phyloP scores from a whole-genome alignment of 1,140 invertebrate genomes.

The Ditylenchus dipsaci region DNA sequence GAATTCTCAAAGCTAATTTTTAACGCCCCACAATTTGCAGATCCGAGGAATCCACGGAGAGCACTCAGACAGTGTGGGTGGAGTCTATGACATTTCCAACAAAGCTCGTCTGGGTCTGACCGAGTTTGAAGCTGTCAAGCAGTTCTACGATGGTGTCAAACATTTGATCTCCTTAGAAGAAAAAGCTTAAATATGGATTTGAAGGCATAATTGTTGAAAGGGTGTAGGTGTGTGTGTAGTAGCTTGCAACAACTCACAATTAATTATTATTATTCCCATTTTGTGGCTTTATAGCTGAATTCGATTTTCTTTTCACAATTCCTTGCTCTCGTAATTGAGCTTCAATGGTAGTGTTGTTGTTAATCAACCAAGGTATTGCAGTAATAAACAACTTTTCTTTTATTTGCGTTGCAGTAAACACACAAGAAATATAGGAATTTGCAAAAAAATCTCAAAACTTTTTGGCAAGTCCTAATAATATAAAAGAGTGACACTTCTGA shows the following conservation, averaged over 20 bases:
- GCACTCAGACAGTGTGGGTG: slow-evolving; percentile 69
- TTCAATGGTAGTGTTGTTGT: not conserved
- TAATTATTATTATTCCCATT: not conserved
- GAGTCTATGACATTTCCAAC: slow-evolving; percentile 65
- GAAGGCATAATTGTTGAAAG: no score
- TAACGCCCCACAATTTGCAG: slow-evolving; percentile 18
- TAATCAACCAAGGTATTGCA: not conserved
- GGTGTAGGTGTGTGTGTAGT: no score
- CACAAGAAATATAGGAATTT: not conserved
- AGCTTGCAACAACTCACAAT: no score
- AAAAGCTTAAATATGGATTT: slow-evolving; percentile 35
- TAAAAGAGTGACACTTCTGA: no score
- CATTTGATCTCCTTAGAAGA: slow-evolving; percentile 85
- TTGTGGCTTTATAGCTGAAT: not conserved
- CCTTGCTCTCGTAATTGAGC: no score
- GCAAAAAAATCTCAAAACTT: no score
- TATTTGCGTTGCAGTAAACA: not conserved
- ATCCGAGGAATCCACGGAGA: slow-evolving; percentile 60
- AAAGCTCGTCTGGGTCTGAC: slow-evolving; percentile 58
- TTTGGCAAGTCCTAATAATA: no score
- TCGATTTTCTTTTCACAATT: not conserved
- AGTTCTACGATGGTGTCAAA: slow-evolving; percentile 70
- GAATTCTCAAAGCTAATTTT: not conserved
- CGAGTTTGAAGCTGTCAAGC: slow-evolving; percentile 56
- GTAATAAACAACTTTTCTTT: not conserved